phyloP scores from a whole-genome alignment of 2,113 vertebrate genomes.

The Plectropomus leopardus region DNA sequence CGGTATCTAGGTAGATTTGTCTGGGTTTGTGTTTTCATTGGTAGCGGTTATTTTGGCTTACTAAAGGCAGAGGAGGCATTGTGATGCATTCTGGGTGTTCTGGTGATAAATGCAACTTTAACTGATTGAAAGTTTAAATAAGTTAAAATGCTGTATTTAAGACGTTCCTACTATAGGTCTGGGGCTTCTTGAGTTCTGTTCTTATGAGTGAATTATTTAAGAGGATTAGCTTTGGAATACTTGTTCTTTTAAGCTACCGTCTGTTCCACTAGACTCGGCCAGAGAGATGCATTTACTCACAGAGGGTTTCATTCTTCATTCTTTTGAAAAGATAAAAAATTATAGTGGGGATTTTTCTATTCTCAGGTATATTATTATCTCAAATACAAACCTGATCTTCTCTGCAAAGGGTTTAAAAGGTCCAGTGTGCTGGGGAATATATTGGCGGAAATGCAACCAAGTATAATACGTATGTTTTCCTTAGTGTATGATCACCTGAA shows the following conservation, averaged over 20 bases:
- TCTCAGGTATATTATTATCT: background rate
- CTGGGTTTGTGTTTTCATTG: background rate
- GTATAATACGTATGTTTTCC: too few species aligned
- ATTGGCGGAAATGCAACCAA: too few species aligned
- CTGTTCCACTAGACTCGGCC: background rate
- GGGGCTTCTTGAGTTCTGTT: background rate
- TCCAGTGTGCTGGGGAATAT: too few species aligned
- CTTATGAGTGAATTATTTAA: background rate
- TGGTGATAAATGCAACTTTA: background rate
- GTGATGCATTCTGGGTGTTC: background rate
- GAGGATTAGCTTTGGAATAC: background rate
- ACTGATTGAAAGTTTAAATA: background rate
- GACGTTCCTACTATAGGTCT: background rate
- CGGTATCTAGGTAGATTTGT: constrained; percentile 49
- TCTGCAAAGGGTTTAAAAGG: background rate
- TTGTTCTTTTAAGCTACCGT: background rate
- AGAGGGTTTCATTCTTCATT: background rate
- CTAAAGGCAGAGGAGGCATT: background rate
- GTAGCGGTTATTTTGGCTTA: background rate
- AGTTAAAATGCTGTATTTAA: too few species aligned
- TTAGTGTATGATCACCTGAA: too few species aligned
- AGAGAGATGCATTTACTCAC: background rate
- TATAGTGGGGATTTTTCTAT: background rate
- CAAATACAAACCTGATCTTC: background rate
- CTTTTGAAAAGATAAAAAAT: background rate